These are phyloP conservation scores for Microctenopoma stevenorrisi DNA, from an alignment of 2,797 vertebrate species.

Conservation along the genomic window DNA sequence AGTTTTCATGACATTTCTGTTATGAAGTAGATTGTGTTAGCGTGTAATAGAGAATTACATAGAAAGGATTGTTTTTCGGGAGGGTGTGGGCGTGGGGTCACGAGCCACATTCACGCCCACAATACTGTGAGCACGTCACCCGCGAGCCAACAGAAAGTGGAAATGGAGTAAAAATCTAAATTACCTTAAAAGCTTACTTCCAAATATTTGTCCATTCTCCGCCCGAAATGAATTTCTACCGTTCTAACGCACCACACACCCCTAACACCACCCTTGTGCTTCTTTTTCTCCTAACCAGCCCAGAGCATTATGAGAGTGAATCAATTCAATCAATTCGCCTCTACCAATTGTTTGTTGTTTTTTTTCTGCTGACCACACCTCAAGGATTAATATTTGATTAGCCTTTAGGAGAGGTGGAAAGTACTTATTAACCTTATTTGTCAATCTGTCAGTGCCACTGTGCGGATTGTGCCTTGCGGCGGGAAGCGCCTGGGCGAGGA, in stretches of 20 bases:
- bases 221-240: constrained; percentile 74
- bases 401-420: constrained; percentile 96
- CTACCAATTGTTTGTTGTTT: constrained; percentile 91
- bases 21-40: not conserved
- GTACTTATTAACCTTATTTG: constrained; percentile 99
- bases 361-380: constrained; percentile 96
- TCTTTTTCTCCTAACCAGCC: constrained; percentile 31
- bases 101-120: constrained; percentile 49
- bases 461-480: constrained; percentile 82
- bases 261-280: constrained; percentile 13
- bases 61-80: constrained; percentile 22
- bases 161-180: constrained; percentile 75
- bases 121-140: constrained; percentile 34
- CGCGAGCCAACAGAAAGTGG: constrained; percentile 49
- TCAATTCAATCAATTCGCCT: constrained; percentile 95
- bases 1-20: constrained; percentile 8
- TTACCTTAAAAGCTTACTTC: constrained; percentile 72
- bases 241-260: constrained; percentile 50
- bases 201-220: constrained; percentile 76
- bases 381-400: constrained; percentile 99
- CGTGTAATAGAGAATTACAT: constrained; percentile 5
- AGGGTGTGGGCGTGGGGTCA: constrained; percentile 28
- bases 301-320: constrained; percentile 78
- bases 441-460: constrained; percentile 94
- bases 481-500: constrained; percentile 48